These are phyloP conservation scores for Scaptomyza reducta DNA, from an alignment of 2,888 invertebrate species.

Conservation along the genomic window DNA sequence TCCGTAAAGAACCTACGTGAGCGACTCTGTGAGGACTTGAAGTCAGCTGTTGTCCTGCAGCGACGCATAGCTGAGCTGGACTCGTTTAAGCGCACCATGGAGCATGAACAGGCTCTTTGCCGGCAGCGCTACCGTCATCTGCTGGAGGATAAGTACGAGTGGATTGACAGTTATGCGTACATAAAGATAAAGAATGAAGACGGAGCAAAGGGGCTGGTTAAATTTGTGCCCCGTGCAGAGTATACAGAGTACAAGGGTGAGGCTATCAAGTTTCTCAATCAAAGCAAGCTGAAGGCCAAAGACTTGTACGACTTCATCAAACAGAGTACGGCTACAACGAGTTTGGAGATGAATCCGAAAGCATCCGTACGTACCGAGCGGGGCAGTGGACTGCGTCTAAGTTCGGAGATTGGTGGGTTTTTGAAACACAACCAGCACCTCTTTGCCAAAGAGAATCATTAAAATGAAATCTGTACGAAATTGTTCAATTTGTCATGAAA, in stretches of 20 bases:
- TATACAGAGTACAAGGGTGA: slow-evolving; percentile 16
- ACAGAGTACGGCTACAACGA: neutral
- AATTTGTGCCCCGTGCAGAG: neutral
- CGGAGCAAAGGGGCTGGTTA: accelerated
- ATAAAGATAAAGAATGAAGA: neutral
- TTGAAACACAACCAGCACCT: slow-evolving; percentile 28
- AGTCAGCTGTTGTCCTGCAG: slow-evolving; percentile 12
- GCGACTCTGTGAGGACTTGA: slow-evolving; percentile 16
- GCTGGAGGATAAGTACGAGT: slow-evolving; percentile 34
- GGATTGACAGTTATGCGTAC: slow-evolving; percentile 19
- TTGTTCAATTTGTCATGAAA: slow-evolving; percentile 66
- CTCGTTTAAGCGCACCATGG: slow-evolving; percentile 34
- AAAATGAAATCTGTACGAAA: slow-evolving; percentile 55
- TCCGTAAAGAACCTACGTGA: slow-evolving; percentile 8
- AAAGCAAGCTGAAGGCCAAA: slow-evolving; percentile 13
- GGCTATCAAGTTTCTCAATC: slow-evolving; percentile 2
- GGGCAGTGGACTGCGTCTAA: neutral
- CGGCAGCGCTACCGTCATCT: slow-evolving; percentile 37
- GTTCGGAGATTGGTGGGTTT: slow-evolving; percentile 16
- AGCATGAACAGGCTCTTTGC: slow-evolving; percentile 43
- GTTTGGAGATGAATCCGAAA: neutral
- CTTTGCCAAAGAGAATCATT: slow-evolving; percentile 11
- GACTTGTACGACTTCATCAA: slow-evolving; percentile 7
- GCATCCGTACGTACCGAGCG: neutral
- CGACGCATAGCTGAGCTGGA: slow-evolving; percentile 25